phyloP scores from a whole-genome alignment of 2,797 vertebrate genomes.

The Apogon hyalosoma region DNA sequence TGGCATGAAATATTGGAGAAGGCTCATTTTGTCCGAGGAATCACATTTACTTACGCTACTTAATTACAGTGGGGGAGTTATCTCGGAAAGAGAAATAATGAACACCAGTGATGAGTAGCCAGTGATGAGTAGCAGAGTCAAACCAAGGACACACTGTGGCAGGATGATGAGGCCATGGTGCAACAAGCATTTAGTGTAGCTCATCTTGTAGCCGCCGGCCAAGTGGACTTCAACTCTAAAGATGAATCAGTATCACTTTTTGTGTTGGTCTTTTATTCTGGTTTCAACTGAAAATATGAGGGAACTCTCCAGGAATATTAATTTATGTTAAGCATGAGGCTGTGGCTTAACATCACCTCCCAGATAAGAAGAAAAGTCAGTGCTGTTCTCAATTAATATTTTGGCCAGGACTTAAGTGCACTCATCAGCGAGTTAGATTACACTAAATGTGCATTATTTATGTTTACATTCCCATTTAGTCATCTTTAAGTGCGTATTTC shows the following conservation, averaged over 20 bases:
- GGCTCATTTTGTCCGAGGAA: slow-evolving; percentile 22
- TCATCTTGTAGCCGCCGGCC: slow-evolving; percentile 20
- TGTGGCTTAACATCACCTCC: background rate
- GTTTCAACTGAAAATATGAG: slow-evolving; percentile 5
- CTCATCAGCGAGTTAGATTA: slow-evolving; percentile 3
- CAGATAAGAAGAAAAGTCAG: background rate
- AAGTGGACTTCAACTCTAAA: slow-evolving; percentile 22
- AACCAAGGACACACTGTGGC: slow-evolving; percentile 60
- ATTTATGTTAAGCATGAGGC: slow-evolving; percentile 8
- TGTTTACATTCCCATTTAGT: slow-evolving; percentile 21
- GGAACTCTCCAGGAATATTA: background rate
- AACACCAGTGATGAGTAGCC: slow-evolving; percentile 44
- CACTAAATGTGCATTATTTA: slow-evolving; percentile 9
- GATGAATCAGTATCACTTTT: background rate
- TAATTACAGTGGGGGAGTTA: slow-evolving; percentile 55
- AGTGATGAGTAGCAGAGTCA: slow-evolving; percentile 60
- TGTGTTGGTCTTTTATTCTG: background rate
- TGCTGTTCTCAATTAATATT: background rate
- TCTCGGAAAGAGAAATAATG: slow-evolving; percentile 55
- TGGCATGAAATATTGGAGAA: slow-evolving; percentile 32
- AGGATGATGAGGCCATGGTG: slow-evolving; percentile 32
- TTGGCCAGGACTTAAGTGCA: background rate
- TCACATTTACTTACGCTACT: slow-evolving; percentile 27
- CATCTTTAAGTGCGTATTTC: slow-evolving; percentile 16
- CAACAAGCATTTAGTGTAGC: slow-evolving; percentile 25